Conservation (phyloP, 1,140 invertebrate species). For the Philotrypesis tridentata region DNA sequence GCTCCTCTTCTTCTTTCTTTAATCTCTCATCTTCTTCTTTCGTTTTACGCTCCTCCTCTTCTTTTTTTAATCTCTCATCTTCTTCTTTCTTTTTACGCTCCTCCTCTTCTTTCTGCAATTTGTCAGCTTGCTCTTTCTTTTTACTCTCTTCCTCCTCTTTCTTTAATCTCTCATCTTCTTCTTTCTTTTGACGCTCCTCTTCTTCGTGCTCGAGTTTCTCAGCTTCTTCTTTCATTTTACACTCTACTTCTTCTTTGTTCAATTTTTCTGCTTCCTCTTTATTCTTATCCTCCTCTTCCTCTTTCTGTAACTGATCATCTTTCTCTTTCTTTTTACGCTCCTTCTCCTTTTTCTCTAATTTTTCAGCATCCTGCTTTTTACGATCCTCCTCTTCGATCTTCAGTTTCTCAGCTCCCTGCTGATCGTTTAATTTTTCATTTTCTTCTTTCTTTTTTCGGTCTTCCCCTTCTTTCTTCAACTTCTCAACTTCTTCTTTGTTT, state of each 20-base stretch:
- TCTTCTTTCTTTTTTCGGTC: slow-evolving; percentile 39
- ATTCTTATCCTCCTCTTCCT: background rate
- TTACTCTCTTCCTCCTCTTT: slow-evolving; percentile 4
- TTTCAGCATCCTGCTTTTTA: slow-evolving; percentile 11
- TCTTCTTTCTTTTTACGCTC: background rate
- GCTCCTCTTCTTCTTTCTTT: slow-evolving; percentile 14
- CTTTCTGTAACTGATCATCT: background rate
- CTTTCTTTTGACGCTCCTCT: slow-evolving; percentile 30
- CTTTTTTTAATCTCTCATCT: slow-evolving; percentile 14
- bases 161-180: slow-evolving; percentile 40
- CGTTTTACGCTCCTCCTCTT: slow-evolving; percentile 33
- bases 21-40: slow-evolving; percentile 25
- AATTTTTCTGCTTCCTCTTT: slow-evolving; percentile 3
- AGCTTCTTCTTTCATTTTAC: slow-evolving; percentile 27
- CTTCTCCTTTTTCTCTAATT: slow-evolving; percentile 38
- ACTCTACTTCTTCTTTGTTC: slow-evolving; percentile 28
- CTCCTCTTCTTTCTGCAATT: background rate
- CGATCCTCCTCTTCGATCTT: background rate
- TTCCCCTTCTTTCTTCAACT: slow-evolving; percentile 2
- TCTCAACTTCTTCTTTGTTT: slow-evolving; percentile 18
- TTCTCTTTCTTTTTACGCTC: background rate
- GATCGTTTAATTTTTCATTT: too few relatives aligned
- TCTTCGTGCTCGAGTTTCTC: slow-evolving; percentile 8
- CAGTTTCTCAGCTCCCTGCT: slow-evolving; percentile 22
- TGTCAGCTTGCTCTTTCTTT: background rate